A percentile compares a stretch with the other conserved stretches of the same genome.
phyloP scores from a whole-genome alignment of 2,888 invertebrate genomes.

The Conchocele bisecta region DNA sequence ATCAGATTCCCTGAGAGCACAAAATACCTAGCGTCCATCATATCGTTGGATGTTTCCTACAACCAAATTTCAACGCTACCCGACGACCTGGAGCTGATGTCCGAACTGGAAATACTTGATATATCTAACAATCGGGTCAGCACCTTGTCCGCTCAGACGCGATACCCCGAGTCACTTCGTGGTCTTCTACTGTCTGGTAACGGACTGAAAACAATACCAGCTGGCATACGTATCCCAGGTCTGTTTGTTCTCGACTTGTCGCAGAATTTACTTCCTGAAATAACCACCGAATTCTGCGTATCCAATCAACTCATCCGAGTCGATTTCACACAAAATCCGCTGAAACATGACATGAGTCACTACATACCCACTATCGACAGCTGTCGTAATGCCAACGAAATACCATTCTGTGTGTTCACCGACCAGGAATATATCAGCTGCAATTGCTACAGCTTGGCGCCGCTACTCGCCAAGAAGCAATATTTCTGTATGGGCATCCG shows the following conservation, averaged over 20 bases:
- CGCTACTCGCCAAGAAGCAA: conserved; percentile 19
- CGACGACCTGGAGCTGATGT: conserved; percentile 28
- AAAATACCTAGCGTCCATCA: conserved; percentile 6
- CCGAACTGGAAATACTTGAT: conserved; percentile 37
- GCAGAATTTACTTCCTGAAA: conserved; percentile 33
- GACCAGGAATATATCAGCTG: conserved; percentile 28
- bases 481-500: conserved; percentile 31
- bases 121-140: conserved; percentile 33
- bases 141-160: conserved; percentile 18
- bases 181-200: conserved; percentile 41
- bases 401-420: conserved; percentile 50
- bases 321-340: conserved; percentile 40
- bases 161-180: conserved; percentile 46
- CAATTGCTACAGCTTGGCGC: conserved; percentile 37
- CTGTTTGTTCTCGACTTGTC: conserved; percentile 53
- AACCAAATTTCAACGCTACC: conserved; percentile 36
- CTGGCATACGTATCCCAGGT: conserved; percentile 31
- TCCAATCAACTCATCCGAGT: conserved; percentile 45
- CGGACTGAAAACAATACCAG: conserved; percentile 35
- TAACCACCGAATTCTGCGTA: conserved; percentile 45
- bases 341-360: conserved; percentile 17
- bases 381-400: conserved; percentile 40
- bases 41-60: conserved; percentile 31
- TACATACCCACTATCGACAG: conserved; percentile 22
- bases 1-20: conserved; percentile 33